Percentiles rank a stretch among this genome's conserved stretches.
These are phyloP conservation scores for Falco naumanni DNA, from an alignment of 2,797 vertebrate species.

Conservation along the genomic window DNA sequence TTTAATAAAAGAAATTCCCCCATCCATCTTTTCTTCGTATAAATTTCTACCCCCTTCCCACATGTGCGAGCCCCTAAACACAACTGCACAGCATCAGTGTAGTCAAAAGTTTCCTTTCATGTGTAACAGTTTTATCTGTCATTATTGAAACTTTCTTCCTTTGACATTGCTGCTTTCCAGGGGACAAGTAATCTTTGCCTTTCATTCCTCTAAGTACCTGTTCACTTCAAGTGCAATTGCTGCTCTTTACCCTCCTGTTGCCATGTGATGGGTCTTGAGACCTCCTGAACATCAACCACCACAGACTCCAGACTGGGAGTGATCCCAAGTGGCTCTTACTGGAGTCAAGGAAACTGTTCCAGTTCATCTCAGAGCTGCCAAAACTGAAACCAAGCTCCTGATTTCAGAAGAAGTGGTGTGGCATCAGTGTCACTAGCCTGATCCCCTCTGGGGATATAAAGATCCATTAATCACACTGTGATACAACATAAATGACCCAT, in stretches of 20 bases:
- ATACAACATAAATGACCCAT: neutral
- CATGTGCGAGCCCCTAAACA: neutral
- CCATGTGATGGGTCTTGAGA: neutral
- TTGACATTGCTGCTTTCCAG: neutral
- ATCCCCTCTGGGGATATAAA: neutral
- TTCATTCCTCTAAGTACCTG: neutral
- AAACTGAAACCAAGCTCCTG: neutral
- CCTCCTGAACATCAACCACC: neutral
- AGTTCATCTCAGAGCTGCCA: neutral
- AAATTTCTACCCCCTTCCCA: neutral
- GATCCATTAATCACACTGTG: neutral
- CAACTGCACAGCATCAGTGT: neutral
- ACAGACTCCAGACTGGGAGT: neutral
- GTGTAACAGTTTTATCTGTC: conserved; percentile 6
- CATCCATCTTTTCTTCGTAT: neutral
- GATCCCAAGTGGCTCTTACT: neutral
- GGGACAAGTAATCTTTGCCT: neutral
- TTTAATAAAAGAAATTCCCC: neutral
- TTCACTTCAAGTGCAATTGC: neutral
- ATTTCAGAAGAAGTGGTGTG: neutral
- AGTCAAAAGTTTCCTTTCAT: neutral
- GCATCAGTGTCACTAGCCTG: neutral
- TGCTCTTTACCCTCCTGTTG: neutral
- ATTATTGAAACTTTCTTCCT: conserved; percentile 12
- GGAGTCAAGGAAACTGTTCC: neutral